Evolutionary conservation across 2,797 vertebrate species (phyloP).

Genomic region (Malurus splendens): DNA sequence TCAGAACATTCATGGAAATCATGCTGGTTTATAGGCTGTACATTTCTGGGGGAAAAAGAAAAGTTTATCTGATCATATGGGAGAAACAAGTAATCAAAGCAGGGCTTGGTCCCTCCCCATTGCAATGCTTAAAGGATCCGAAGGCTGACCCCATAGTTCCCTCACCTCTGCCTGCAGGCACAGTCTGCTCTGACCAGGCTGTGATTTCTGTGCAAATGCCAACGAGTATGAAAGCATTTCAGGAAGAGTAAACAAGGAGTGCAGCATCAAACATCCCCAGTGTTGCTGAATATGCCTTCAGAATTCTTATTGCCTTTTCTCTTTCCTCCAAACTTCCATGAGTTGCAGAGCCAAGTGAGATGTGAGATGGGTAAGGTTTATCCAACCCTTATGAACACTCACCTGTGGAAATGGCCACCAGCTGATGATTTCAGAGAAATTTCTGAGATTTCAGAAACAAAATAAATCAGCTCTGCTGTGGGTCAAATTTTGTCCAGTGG

Average conservation of each 20-base stretch:
- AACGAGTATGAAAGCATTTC: neutral
- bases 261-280: neutral
- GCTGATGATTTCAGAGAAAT: neutral
- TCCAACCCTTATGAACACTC: neutral
- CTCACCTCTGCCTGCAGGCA: accelerated
- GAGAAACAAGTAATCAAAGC: neutral
- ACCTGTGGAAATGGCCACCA: neutral
- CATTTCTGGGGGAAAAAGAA: neutral
- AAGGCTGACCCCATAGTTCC: neutral
- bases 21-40: neutral
- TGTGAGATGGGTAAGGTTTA: neutral
- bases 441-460: neutral
- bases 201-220: neutral
- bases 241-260: neutral
- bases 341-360: neutral
- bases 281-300: neutral
- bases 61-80: neutral
- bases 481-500: neutral
- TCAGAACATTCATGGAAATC: neutral
- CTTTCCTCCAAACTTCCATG: neutral
- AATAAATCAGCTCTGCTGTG: neutral
- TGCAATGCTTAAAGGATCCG: neutral
- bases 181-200: neutral
- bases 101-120: neutral
- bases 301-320: neutral